Base-by-base conservation (phyloP, 1,140 invertebrate species). In the Phthorimaea operculella region DNA sequence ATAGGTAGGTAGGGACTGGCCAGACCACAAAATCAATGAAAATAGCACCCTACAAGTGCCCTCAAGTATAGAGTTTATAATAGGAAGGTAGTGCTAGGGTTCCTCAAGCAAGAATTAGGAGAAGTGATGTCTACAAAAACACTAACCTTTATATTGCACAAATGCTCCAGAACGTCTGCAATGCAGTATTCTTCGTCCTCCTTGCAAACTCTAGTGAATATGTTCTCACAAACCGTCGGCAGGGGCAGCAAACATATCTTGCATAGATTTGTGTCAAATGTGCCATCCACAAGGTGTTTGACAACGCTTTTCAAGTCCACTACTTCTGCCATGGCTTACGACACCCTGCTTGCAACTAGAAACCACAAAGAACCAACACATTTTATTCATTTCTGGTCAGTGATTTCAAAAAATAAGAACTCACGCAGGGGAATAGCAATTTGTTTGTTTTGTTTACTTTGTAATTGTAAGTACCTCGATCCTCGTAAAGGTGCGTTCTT, bases 251-350 rank as follows among this genome's bases (percentile, higher is more conserved):
- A 69, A 63, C 81, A 84, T 52, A 79, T 66, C 51, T 69, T 54
- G 56, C 81, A 84, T 34, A 79, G 64, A 34, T 76, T 74, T 28
- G 76, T 62, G 14, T 56, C 64, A 17, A 82, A 59, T 51, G 68
- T 76, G 15, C 78, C 78, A 60, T 84, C 76, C 50, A 68, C 66
- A 18, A 84, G 55, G 49, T 77, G 72, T 63, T 77, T 76, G 16
- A 84, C 51, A 21, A 84, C 59, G 53, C 66, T 51, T 55, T 74
- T 76, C 48, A 74, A 45, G 57, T 77, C 68, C 49, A 76, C 34
- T 17, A 51, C 21, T 12, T 63, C 58, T 18, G 65, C 62, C 77
- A 82, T 81, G 50, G 60, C 60, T 57, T 51, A 34, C n/a, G 53
- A 36, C 44, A 15, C 33, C 21, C 39, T 14, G 50, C 55, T 56